Percentiles rank a stretch among this genome's conserved stretches.
Conservation (phyloP, 2,888 invertebrate genomes). For the Hirtodrosophila alboralis region DNA sequence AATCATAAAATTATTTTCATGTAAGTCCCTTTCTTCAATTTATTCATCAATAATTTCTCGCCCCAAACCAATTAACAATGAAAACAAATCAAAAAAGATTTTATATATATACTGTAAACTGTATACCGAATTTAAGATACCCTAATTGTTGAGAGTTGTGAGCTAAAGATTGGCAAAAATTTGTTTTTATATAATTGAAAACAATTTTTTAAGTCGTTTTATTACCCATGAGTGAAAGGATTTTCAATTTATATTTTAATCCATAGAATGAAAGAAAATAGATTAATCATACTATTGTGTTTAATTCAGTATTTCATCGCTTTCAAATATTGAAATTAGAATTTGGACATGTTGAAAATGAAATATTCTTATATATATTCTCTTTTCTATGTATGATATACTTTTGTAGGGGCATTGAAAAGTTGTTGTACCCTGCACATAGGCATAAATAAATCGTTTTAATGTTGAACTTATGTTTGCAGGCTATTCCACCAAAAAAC, state of each 20-base stretch:
- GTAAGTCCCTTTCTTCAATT: slow-evolving; percentile 32
- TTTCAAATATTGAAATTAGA: too few species aligned
- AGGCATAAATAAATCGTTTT: slow-evolving; percentile 38
- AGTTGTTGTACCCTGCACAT: not conserved
- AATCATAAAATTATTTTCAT: slow-evolving; percentile 54
- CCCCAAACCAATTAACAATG: slow-evolving; percentile 61
- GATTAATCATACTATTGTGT: too few species aligned
- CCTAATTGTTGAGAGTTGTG: not conserved
- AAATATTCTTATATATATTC: too few species aligned
- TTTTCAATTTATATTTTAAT: too few species aligned
- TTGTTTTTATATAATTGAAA: too few species aligned
- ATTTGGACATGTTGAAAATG: too few species aligned
- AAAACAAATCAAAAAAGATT: slow-evolving; percentile 36
- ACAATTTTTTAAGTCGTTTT: too few species aligned
- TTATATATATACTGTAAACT: rapidly evolving
- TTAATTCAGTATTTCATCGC: too few species aligned
- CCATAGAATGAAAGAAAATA: too few species aligned
- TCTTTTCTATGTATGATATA: not conserved
- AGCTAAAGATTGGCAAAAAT: too few species aligned
- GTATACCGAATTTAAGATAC: slow-evolving; percentile 8
- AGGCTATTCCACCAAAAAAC: not conserved
- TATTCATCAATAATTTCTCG: slow-evolving; percentile 3
- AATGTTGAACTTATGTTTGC: slow-evolving; percentile 43
- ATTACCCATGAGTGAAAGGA: too few species aligned
- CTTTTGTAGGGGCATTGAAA: not conserved